phyloP scores from a whole-genome alignment of 2,797 vertebrate species.

The Takifugu rubripes region DNA sequence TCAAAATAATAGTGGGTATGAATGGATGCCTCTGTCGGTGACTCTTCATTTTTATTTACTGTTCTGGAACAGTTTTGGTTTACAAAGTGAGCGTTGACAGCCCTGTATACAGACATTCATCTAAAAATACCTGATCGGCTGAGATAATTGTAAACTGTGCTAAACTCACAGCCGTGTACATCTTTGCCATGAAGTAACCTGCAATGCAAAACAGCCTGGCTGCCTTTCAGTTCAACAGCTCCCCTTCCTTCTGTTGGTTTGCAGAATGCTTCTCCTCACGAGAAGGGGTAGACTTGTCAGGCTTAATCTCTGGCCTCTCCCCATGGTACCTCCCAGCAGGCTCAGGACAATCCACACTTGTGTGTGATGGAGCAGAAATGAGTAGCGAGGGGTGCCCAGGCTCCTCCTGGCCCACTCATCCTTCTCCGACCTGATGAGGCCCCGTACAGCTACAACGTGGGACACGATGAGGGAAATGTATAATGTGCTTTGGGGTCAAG shows the following conservation, averaged over 20 bases:
- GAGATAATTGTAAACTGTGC: too few relatives aligned
- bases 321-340: conserved; percentile 43
- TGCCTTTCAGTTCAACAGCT: conserved; percentile 22
- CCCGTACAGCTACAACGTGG: conserved; percentile 6
- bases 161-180: background rate
- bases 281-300: conserved; percentile 46
- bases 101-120: background rate
- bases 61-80: conserved; percentile 1
- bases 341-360: conserved; percentile 60
- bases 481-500: conserved; percentile 42
- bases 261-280: conserved; percentile 38
- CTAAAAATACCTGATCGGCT: background rate
- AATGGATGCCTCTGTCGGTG: background rate
- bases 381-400: conserved; percentile 35
- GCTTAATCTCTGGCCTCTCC: conserved; percentile 54
- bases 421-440: conserved; percentile 22
- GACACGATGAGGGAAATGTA: conserved; percentile 24
- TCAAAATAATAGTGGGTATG: conserved; percentile 11
- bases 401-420: conserved; percentile 38
- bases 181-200: conserved; percentile 5
- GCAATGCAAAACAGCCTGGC: background rate
- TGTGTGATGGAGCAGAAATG: conserved; percentile 43
- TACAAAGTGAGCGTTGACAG: background rate
- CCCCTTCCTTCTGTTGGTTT: conserved; percentile 38
- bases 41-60: background rate